Percentiles rank a stretch among this genome's conserved stretches.
These are phyloP conservation scores for Leucophora obtusa DNA, from an alignment of 2,888 invertebrate species.

Conservation along the genomic window DNA sequence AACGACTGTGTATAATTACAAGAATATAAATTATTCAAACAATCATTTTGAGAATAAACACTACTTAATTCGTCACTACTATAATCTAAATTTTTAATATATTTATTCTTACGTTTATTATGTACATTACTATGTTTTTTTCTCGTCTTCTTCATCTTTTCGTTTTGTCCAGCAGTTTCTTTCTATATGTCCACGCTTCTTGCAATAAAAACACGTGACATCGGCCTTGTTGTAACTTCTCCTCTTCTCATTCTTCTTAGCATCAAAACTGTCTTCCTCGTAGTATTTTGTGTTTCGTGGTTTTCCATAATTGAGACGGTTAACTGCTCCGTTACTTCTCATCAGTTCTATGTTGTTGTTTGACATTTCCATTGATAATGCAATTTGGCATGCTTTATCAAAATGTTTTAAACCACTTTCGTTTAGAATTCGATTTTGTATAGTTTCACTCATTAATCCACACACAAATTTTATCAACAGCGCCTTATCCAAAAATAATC, in stretches of 20 bases:
- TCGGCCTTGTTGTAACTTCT: not conserved
- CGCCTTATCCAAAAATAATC: conserved; percentile 8
- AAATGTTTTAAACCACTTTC: conserved; percentile 11
- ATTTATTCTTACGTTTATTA: too few species aligned
- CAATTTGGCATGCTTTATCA: conserved; percentile 17
- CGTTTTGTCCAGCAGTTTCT: conserved; percentile 26
- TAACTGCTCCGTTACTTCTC: not conserved
- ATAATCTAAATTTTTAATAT: too few species aligned
- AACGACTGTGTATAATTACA: conserved; percentile 21
- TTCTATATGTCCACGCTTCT: conserved; percentile 9
- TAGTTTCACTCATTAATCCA: conserved; percentile 13
- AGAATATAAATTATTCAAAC: conserved; percentile 22
- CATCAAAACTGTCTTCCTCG: not conserved
- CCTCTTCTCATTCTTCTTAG: not conserved
- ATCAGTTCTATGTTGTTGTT: not conserved
- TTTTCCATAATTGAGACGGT: not conserved
- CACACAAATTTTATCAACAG: conserved; percentile 17
- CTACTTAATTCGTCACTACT: too few species aligned
- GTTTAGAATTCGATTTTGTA: conserved; percentile 19
- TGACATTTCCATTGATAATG: too few species aligned
- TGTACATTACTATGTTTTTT: not conserved
- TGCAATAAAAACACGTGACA: conserved; percentile 15
- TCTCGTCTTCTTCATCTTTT: not conserved
- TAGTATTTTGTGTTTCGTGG: not conserved
- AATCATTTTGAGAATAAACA: too few species aligned